Percentiles rank a stretch among this genome's conserved stretches.
Conservation (phyloP, 2,888 invertebrate genomes). For the Pristionchus fissidentatus region DNA sequence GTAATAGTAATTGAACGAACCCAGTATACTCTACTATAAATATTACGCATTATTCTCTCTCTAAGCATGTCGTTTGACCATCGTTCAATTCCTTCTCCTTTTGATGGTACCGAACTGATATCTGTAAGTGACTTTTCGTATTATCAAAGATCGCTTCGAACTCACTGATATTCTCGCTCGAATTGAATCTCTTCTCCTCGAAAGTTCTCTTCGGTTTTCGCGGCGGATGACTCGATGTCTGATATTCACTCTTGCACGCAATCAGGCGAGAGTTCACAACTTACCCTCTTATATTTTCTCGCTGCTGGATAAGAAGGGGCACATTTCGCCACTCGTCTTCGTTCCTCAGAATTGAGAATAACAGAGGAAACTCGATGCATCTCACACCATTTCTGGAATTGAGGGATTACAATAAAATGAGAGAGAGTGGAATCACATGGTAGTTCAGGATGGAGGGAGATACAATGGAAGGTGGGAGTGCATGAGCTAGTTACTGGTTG, state of each 20-base stretch:
- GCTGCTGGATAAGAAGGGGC: conserved; percentile 11
- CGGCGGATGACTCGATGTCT: background rate
- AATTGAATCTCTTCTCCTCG: background rate
- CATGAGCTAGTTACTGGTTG: conserved; percentile 44
- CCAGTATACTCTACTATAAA: conserved; percentile 6
- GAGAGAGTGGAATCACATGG: background rate
- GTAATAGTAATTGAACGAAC: background rate
- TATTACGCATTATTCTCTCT: background rate
- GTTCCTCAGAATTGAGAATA: background rate
- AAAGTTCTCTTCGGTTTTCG: conserved; percentile 41
- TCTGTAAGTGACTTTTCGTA: too few relatives aligned
- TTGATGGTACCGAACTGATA: too few relatives aligned
- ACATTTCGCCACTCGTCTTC: background rate
- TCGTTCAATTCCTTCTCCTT: background rate
- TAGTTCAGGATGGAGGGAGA: conserved; percentile 5
- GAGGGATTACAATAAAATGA: background rate
- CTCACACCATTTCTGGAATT: background rate
- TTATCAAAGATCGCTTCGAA: too few relatives aligned
- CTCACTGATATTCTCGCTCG: background rate
- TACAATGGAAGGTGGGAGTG: conserved; percentile 27
- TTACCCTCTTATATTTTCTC: conserved; percentile 35
- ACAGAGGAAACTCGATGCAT: conserved; percentile 21
- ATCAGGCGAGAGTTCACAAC: conserved; percentile 16
- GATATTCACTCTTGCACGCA: background rate
- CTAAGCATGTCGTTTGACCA: background rate